A percentile compares a stretch with the other conserved stretches of the same genome.
Evolutionary conservation across 2,888 invertebrate species (phyloP).

Genomic region (Oegoconia quadripuncta): DNA sequence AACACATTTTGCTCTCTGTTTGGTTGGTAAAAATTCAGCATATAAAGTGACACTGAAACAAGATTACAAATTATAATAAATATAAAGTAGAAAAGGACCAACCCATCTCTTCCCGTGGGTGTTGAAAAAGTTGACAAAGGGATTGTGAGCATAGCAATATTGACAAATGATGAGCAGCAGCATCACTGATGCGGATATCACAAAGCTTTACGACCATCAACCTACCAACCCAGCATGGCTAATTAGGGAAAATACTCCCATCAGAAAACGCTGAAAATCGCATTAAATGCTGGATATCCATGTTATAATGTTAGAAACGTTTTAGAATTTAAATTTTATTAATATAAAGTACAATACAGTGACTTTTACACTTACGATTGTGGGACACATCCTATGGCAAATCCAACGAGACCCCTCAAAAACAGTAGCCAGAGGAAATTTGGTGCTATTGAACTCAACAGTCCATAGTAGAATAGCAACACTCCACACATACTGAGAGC

Average conservation of each 20-base stretch:
- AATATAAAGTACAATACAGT: background rate
- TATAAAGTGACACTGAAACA: constrained; percentile 92
- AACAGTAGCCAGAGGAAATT: constrained; percentile 94
- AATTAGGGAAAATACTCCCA: no score
- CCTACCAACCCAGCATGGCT: no score
- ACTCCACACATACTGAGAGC: constrained; percentile 95
- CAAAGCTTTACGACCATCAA: no score
- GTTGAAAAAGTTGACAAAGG: no score
- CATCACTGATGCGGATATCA: no score
- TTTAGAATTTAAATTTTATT: background rate
- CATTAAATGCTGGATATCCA: background rate
- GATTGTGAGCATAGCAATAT: no score
- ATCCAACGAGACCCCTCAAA: constrained; percentile 94
- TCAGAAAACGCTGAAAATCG: background rate
- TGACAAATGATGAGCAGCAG: no score
- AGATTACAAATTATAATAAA: constrained; percentile 1
- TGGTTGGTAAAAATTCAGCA: constrained; percentile 96
- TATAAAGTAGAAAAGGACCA: no score
- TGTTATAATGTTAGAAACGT: no score
- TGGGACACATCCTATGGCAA: constrained; percentile 97
- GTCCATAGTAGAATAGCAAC: constrained; percentile 93
- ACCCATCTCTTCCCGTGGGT: no score
- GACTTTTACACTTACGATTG: constrained; percentile 88
- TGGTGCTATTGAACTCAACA: constrained; percentile 93
- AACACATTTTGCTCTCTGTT: constrained; percentile 96